Conservation (phyloP, 2,888 invertebrate genomes). For the Plutella xylostella region DNA sequence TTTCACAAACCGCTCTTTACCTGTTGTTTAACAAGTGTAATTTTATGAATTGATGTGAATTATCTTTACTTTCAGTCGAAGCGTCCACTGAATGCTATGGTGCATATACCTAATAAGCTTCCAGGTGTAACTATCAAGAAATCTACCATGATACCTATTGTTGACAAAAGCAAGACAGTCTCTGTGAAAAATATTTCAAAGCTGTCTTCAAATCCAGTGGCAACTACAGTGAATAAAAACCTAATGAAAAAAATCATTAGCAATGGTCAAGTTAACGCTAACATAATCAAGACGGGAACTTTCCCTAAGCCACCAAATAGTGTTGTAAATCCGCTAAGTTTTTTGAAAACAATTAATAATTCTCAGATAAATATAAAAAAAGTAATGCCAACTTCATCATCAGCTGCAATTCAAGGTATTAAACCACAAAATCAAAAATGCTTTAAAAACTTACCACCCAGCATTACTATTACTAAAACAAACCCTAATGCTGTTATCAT, state of each 20-base stretch:
- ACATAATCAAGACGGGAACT: neutral
- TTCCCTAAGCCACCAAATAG: neutral
- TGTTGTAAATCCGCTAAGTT: neutral
- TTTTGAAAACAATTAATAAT: neutral
- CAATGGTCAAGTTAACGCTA: no score
- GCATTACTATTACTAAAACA: slow-evolving; percentile 3
- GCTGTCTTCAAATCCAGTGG: neutral
- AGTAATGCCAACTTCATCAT: neutral
- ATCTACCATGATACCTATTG: slow-evolving; percentile 14
- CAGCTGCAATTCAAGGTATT: no score
- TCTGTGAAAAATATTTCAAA: neutral
- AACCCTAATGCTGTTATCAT: no score
- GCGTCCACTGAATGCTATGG: slow-evolving; percentile 48
- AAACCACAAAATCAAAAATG: neutral
- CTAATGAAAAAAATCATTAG: no score
- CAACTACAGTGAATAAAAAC: neutral
- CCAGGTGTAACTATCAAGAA: slow-evolving; percentile 39
- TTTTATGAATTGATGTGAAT: neutral
- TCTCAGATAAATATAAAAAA: neutral
- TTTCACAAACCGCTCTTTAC: slow-evolving; percentile 11
- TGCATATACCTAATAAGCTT: slow-evolving; percentile 43
- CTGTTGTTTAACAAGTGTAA: neutral
- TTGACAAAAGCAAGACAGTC: neutral
- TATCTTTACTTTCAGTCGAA: slow-evolving; percentile 35
- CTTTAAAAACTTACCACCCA: slow-evolving; percentile 1